These are phyloP conservation scores for Procapra przewalskii DNA, from an alignment of 2,113 vertebrate genomes.

Conservation along the genomic window DNA sequence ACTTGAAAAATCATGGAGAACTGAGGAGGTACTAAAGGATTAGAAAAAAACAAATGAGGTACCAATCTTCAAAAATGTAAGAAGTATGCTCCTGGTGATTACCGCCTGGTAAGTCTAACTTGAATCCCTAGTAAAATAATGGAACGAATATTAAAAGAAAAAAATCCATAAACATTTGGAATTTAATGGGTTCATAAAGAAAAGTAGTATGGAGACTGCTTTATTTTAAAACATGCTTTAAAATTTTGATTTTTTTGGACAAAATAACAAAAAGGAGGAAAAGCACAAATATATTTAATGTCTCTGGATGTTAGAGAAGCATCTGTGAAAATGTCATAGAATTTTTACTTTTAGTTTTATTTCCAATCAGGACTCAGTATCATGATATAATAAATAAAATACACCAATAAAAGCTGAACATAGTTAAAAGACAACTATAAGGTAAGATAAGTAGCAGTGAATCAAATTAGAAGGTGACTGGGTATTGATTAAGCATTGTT, in stretches of 20 bases:
- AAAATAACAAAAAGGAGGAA: not conserved
- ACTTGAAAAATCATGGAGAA: constrained; percentile 48
- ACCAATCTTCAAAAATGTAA: constrained; percentile 37
- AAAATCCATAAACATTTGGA: constrained; percentile 6
- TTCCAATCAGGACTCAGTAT: not conserved
- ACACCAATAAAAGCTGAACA: not conserved
- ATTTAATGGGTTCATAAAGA: constrained; percentile 8
- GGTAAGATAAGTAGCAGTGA: not conserved
- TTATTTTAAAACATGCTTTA: constrained; percentile 35
- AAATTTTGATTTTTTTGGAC: not conserved
- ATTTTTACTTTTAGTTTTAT: not conserved
- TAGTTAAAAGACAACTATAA: constrained; percentile 14
- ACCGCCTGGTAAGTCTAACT: constrained; percentile 10
- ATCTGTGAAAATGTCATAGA: not conserved
- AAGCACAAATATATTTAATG: not conserved
- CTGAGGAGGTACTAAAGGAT: constrained; percentile 17
- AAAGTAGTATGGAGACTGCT: not conserved
- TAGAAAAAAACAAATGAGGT: constrained; percentile 11
- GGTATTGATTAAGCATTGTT: not conserved
- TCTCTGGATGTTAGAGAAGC: constrained; percentile 9
- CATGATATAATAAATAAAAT: not conserved
- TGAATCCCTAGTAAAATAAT: constrained; percentile 24
- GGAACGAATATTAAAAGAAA: constrained; percentile 42
- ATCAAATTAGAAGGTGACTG: not conserved
- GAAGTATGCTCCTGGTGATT: not conserved